Base-by-base conservation (phyloP, 2,797 vertebrate genomes). In the Chromis chromis region DNA sequence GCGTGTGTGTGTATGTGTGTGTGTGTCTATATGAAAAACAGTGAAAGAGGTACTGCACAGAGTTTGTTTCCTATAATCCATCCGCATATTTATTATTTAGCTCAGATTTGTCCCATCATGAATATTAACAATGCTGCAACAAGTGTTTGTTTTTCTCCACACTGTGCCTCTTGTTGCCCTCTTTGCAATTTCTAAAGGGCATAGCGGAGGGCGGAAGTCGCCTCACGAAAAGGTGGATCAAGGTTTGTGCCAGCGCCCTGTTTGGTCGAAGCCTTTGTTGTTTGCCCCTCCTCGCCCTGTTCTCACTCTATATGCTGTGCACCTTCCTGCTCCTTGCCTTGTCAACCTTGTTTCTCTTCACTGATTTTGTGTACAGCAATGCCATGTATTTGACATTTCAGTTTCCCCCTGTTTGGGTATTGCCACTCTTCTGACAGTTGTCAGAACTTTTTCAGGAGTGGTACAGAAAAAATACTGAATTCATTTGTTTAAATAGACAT, bases 171-270 rank as follows among this genome's bases (percentile, higher is more conserved):
- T 16, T 67, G 68, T 79, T 65, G 56, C 78, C 74, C 80, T 86
- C 70, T 84, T 92, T 87, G 85, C 83, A 83, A 85, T 89, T 84
- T 89, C 88, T 66, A 89, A 97, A 98, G 96, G 94, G 92, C 91
- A 78, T 96, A 93, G 91, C 91, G 62, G 95, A 96, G 81, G 95
- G 91, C 49, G 90, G 93, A 88, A 95, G 94, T 83, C 94, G 95
- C 88, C 96, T 96, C 87, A 96, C 94, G 86, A 97, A 97, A 94
- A 95, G 97, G 85, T 98, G 97, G 96, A 97, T 96, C 88, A 97
- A 98, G 96, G 97, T 98, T 96, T 96, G 97, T 98, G 94, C 86
- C 76, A 75, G 68, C 82, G 86, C 72, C 84, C 62, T 77, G 83
- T 88, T 82, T 66, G 71, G 78, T 82, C 69, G 52, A 54, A 78